Percentiles rank a stretch among this genome's conserved stretches.
Evolutionary conservation across 2,113 vertebrate species (phyloP).

Genomic region (Otis tarda): DNA sequence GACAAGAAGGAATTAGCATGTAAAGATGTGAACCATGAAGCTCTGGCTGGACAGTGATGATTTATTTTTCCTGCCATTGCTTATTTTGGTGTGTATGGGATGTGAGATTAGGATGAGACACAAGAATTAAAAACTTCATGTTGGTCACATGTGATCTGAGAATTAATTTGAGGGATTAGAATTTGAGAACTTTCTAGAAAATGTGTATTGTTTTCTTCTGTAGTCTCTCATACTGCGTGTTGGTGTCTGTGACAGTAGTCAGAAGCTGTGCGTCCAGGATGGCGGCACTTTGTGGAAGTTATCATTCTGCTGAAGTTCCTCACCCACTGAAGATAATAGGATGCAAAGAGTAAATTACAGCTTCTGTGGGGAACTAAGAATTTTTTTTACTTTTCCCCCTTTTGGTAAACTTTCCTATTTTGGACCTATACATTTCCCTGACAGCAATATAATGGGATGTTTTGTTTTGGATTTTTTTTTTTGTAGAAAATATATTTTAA

Average conservation of each 20-base stretch:
- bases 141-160: not conserved
- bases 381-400: not conserved
- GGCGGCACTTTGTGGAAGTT: not conserved
- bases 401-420: not conserved
- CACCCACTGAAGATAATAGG: not conserved
- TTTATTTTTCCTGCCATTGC: not conserved
- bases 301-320: not conserved
- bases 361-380: not conserved
- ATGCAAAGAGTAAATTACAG: not conserved
- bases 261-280: not conserved
- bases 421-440: not conserved
- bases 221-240: rapidly evolving
- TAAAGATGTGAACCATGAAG: not conserved
- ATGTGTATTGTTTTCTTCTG: not conserved
- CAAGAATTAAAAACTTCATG: not conserved
- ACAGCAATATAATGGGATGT: not conserved
- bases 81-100: not conserved
- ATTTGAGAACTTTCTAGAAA: not conserved
- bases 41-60: not conserved
- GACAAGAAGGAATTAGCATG: not conserved
- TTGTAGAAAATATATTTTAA: not conserved
- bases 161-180: not conserved
- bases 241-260: not conserved
- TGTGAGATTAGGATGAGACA: not conserved
- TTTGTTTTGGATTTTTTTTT: not conserved